Evolutionary conservation across 1,140 invertebrate species (phyloP), one percentile per base, ranked within the genome.

Genomic region (Reticulitermes speratus): DNA sequence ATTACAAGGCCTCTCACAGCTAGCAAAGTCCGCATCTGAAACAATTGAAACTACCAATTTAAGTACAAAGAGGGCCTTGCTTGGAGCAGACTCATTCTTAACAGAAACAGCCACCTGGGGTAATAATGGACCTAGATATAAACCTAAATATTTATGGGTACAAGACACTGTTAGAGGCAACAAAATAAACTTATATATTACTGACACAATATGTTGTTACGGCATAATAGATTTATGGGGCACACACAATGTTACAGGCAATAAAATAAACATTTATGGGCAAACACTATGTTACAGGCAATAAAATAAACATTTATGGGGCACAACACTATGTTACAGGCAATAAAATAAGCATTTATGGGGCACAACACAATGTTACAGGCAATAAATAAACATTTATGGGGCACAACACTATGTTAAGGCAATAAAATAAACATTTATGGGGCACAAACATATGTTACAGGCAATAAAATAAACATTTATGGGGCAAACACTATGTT

Each of bases 1-100:
- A 89, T 96, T 94, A 89, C 95, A 96, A 87, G 95, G 94, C 88
- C 95, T 91, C 89, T 95, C 94, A 90, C 95, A 96, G 87, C 94
- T 94, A 87, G 94, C 92, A 87, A 95, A 95, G 87, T 93, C 93
- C 89, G 94, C 93, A 89, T 95, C 95, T 96, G 93, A 44, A 93
- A 85, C 7, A 9, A 23, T 38, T 1, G 45, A 55, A 38, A 48
- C 23, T 45, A 84, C 44, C 11, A 48, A 12, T 59, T 48, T 14
- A 21, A 55, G 7, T 21, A 55, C 19, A 55, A 55, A 38, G 2
- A 38, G 38, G 38, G 38, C 38, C 38, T 38, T 38, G 38, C 38
- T 38, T 38, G 38, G 38, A 38, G 38, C 38, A 38, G 38, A 38
- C 38, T 38, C 38, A 38, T 38, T 38, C 38, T 2, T 5, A 38